Evolutionary conservation across 2,888 invertebrate genomes (phyloP), one percentile per base, ranked within the genome.

Genomic region (Eupithecia abbreviata): DNA sequence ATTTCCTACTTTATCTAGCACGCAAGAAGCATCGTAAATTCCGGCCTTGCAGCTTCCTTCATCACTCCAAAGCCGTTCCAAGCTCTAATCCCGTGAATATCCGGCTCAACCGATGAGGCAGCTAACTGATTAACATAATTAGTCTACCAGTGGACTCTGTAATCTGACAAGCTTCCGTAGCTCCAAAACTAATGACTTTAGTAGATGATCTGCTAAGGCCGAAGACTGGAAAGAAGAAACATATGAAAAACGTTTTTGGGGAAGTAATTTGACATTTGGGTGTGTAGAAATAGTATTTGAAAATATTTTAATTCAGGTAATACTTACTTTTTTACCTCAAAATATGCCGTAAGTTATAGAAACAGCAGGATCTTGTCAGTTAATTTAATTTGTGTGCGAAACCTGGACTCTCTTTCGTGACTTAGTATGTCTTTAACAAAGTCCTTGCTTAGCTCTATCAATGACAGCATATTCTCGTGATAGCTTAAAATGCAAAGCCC

Each of bases 101-200:
- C 78, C 79, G 49, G 77, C 58, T 75, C 15, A 74, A 68, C 71
- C 80, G 80, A 80, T 80, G 73, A 76, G 42, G 68, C 62, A 76
- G 77, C 80, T 79, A 74, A 80, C 79, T 81, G 81, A 82, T 81
- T 83, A 79, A 76, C 81, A 81, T 81, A 80, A 80, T 80, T 79
- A 80, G 79, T 79, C 75, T 75, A 67, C 75, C 62, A 77, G 74
- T 76, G 66, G 74, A 78, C 80, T 80, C 65, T 45, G 77, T 75
- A 77, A 80, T 77, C 80, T 80, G 73, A 71, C 78, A 72, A 73
- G 75, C 73, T 73, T 65, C 65, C 43, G 74, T 73, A 71, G 55
- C 72, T 75, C 73, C 73, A 72, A 74, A 67, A 74, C 74, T 75
- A 78, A 79, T 78, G 71, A 70, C 67, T 69, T 79, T 45, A 81